Conservation (phyloP, 2,888 invertebrate genomes). For the Tetramorium bicarinatum region DNA sequence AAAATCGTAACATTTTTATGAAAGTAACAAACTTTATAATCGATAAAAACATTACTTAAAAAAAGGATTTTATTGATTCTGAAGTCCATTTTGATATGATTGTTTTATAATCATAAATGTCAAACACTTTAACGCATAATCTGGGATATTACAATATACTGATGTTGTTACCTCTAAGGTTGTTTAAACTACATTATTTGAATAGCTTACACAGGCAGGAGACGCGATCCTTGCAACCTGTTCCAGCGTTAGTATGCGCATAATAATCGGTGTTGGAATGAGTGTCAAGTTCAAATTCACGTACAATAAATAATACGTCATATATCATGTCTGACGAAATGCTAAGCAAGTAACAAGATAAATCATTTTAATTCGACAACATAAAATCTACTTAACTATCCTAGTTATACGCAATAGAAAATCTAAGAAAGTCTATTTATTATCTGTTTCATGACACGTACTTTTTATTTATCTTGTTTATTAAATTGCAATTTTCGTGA, state of each 20-base stretch:
- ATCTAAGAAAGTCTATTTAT: not conserved
- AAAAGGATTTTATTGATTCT: not conserved
- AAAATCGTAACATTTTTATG: not conserved
- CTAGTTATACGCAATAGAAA: not conserved
- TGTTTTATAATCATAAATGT: not conserved
- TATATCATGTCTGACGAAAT: conserved; percentile 14
- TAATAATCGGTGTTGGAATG: conserved; percentile 50
- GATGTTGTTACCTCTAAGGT: conserved; percentile 15
- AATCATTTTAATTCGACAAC: conserved; percentile 23
- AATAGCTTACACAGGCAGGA: conserved; percentile 59
- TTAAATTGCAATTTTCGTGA: not conserved
- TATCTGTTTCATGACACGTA: not conserved
- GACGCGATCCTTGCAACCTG: conserved; percentile 61
- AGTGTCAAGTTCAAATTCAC: conserved; percentile 73
- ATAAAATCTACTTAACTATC: not conserved
- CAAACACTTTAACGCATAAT: not conserved
- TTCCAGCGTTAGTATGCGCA: conserved; percentile 44
- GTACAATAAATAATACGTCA: conserved; percentile 58
- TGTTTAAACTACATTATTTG: conserved; percentile 31
- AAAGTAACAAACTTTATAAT: not conserved
- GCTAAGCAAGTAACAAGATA: conserved; percentile 3
- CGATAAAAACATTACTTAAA: not conserved
- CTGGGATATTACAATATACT: not conserved
- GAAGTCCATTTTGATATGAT: not conserved
- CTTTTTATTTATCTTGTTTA: not conserved